A percentile compares a stretch with the other conserved stretches of the same genome.
Evolutionary conservation across 2,113 vertebrate species (phyloP).

Genomic region (Scortum barcoo): DNA sequence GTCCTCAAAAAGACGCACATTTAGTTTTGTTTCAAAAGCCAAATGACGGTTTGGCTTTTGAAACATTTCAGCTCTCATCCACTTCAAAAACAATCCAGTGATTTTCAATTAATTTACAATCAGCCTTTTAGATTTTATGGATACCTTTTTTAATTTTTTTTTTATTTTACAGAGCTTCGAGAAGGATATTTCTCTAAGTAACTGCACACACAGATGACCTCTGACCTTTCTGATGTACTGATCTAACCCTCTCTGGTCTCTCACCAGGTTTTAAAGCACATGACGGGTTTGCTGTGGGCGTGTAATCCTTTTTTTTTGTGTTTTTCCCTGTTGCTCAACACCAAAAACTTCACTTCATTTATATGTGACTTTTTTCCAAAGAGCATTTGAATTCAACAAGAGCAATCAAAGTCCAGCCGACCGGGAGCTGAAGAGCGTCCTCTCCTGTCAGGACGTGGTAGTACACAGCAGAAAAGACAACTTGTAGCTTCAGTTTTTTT

Average conservation of each 20-base stretch:
- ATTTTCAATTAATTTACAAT: background rate
- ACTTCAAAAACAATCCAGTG: background rate
- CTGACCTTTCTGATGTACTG: background rate
- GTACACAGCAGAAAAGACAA: background rate
- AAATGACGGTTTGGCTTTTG: too few species aligned
- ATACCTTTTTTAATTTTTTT: background rate
- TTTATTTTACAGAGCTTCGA: background rate
- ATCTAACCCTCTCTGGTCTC: background rate
- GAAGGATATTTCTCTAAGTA: background rate
- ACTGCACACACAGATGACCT: background rate
- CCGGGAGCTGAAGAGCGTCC: conserved; percentile 26
- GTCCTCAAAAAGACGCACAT: background rate
- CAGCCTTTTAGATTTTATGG: background rate
- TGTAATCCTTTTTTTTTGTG: background rate
- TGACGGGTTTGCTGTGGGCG: background rate
- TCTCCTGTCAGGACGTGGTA: conserved; percentile 35
- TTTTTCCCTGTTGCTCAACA: background rate
- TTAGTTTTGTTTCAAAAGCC: too few species aligned
- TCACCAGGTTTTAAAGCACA: background rate
- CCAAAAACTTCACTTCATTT: background rate
- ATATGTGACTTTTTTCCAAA: background rate
- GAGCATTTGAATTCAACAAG: background rate
- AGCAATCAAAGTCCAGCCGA: background rate
- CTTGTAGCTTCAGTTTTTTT: background rate
- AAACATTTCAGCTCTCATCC: background rate